Base-by-base conservation (phyloP, 2,888 invertebrate genomes). In the Drosophila borealis region DNA sequence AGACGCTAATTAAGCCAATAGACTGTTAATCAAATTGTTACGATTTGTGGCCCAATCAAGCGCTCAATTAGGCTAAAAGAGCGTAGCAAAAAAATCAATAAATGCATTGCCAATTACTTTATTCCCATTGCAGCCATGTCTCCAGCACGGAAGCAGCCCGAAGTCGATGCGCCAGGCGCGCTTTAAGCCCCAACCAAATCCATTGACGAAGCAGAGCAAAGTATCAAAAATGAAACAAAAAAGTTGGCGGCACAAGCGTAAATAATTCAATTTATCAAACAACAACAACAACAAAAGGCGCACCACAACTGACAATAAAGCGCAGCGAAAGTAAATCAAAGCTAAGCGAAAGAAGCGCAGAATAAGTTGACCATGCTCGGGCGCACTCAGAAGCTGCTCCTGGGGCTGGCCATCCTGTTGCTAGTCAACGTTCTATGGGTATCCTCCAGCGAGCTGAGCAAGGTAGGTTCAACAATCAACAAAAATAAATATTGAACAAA, bases 391-490 rank as follows among this genome's bases (percentile, higher is more conserved):
- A 94, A 95, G 90, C 95, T 98, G 84, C 93, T 96, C 70, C 94
- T 98, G 88, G 99, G 99, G 87, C 94, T 98, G 80, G 94, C 97
- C 88, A 94, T 99, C 83, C 94, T 99, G 73, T 93, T 99, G 78
- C 93, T 98, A 88, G 98, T 99, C 80, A 98, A 98, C 93, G 94
- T 98, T 65, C 95, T 99, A 89, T 99, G 99, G 98, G 98, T 99
- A 57, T 95, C 97, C 57, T 98, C 98, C 53, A 97, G 98, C 41
- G 98, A 99, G 93, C 93, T 99, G 70, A 98, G 98, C 69, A 97
- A 98, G 95, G 98, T 98, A 93, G 92, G 37, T 19, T 17, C 0
- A 1, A 37, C n/a, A 0, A 29, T 8, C 0, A 2, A 25, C 25
- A 25, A 8, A 25, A 8, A 8, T 0, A 25, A 25, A 2, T 25